Base-by-base conservation (phyloP, 2,888 invertebrate genomes). In the Microctonus brassicae region DNA sequence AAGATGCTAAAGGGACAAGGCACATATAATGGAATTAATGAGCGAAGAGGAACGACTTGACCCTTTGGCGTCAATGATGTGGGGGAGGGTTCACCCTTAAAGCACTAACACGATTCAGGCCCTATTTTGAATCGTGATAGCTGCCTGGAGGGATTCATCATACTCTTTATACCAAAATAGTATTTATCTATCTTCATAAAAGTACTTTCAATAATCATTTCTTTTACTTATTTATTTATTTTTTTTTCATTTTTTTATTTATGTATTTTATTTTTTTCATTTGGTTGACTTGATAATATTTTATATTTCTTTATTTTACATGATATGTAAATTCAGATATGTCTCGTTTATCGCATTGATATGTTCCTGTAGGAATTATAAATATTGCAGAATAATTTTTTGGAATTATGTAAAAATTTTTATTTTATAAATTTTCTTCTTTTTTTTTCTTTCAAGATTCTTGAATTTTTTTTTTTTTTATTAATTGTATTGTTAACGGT, bases 51-150 rank as follows among this genome's bases (percentile, higher is more conserved):
- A 74, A 73, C 71, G 73, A 73, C 75, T 77, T 75, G 76, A 76
- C 73, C 74, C 73, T 76, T 77, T 72, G 73, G 74, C 77, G 64
- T 76, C 70, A 67, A 72, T 75, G 73, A 73, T 74, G 73, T 60
- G n/a, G n/a, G n/a, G 69, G 29, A 57, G 63, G 42, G 42, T 58
- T 26, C 69, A 68, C 66, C 70, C 73, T 60, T 53, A 55, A 64
- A 65, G 65, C 69, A 73, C 71, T 77, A 62, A 61, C 75, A 72
- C 81, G 82, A 81, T 82, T 81, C 84, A 85, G 84, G 85, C 85
- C 85, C 85, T 85, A 85, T 83, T 83, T 84, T 83, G 82, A 79
- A 82, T 80, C 83, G 80, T 76, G 79, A 79, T 81, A 79, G 79
- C 79, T 77, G 79, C 76, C 73, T 78, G 76, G 77, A 80, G 81